Evolutionary conservation across 1,140 invertebrate species (phyloP), one percentile per base, ranked within the genome.

Genomic region (Tetragonula clypearis): DNA sequence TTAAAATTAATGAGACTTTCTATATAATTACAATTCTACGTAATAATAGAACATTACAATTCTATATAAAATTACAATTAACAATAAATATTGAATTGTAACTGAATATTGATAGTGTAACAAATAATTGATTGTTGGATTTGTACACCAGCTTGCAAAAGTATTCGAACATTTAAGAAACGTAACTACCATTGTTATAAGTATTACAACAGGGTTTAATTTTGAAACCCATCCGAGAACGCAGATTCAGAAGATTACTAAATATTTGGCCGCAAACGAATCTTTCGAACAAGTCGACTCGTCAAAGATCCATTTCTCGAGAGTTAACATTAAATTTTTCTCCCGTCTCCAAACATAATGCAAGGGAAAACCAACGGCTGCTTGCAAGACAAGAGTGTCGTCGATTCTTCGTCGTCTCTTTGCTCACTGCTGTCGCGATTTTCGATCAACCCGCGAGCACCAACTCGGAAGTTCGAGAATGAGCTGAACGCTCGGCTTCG

Each of bases 401-500:
- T 21, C 9, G 11, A n/a, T 35, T 69, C 8, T 35, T 69, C 8
- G 58, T 41, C 14, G 41, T n/a, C 9, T 23, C 15, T 11, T 23
- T n/a, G n/a, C 26, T n/a, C n/a, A 53, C 58, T 72, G 56, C 14
- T 30, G 35, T 26, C 69, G 15, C 49, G 79, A 82, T 65, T 74
- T 58, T 55, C 56, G 56, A 74, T 74, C 71, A 74, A 26, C 58
- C 26, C 79, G 30, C 53, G n/a, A 71, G 49, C 11, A 60, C 14
- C 6, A 15, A 41, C 41, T 49, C 19, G 41, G 58, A 69, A 77
- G 53, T 77, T 83, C 26, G 74, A 41, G 55, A 69, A 77, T 77
- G 81, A 83, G 69, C 69, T 83, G 30, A 49, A 83, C 74, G 30
- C 55, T 49, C n/a, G 49, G 49, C 49, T 23, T 66, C 71, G 30